Evolutionary conservation across 2,888 invertebrate species (phyloP), one percentile per base, ranked within the genome.

Genomic region (Morpho deidamia): DNA sequence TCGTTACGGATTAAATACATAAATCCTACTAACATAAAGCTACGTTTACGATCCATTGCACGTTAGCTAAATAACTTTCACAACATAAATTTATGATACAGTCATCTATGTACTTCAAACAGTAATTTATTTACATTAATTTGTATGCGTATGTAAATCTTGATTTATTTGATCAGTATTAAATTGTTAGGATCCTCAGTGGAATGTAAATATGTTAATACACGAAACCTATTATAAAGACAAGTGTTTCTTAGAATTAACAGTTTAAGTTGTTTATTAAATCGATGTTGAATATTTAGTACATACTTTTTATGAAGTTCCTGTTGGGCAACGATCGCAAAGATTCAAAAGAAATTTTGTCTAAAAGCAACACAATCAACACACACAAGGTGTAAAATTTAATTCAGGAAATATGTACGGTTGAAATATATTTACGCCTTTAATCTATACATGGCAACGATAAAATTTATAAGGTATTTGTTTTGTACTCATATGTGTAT

Each of bases 1-100:
- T n/a, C 35, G 34, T 11, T 55, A 45, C 44, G 34, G 39, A 51
- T 34, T 42, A 46, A 47, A 14, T 39, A 48, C 43, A 47, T 51
- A 51, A 55, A 55, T 51, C 47, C 34, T 33, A 51, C 38, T 42
- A 39, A 49, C 23, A 44, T 51, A 47, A 34, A 51, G 10, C 37
- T 40, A 42, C 8, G 39, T 51, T 47, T 35, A 44, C 39, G 32
- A 35, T 55, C 23, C 47, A 55, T 51, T 37, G 55, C 43, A 35
- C 23, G 23, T 33, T 44, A 44, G 11, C 35, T 34, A 37, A 41
- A n/a, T 34, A 32, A 35, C 34, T 37, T 10, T 7, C 9, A 11
- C n/a, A 46, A 41, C 37, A 32, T 37, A 8, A 12, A 11, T 52
- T 45, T 23, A 11, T 34, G 34, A 10, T 11, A n/a, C 10, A 11